Conservation (phyloP, 2,888 invertebrate genomes). For the Neoaliturus tenellus region DNA sequence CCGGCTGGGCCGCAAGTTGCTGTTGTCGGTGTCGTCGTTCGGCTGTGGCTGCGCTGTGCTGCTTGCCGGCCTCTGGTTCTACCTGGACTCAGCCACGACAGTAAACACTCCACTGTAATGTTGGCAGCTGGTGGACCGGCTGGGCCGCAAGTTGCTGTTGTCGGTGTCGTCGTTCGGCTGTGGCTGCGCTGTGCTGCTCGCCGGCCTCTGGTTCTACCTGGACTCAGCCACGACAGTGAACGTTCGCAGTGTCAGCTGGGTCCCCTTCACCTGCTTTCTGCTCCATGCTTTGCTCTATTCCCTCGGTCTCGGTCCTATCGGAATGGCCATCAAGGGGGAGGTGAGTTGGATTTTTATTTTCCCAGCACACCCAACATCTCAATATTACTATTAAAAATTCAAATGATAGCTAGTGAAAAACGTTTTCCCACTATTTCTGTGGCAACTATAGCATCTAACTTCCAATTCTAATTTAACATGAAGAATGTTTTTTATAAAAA, state of each 20-base stretch:
- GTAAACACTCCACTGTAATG: slow-evolving; percentile 54
- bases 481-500: too few species aligned
- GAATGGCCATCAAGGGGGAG: slow-evolving; percentile 80
- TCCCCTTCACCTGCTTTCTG: slow-evolving; percentile 74
- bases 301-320: slow-evolving; percentile 77
- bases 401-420: too few species aligned
- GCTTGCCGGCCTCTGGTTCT: slow-evolving; percentile 62
- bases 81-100: slow-evolving; percentile 54
- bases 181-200: slow-evolving; percentile 56
- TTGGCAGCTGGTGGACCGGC: slow-evolving; percentile 78
- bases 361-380: too few species aligned
- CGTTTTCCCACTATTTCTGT: too few species aligned
- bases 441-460: too few species aligned
- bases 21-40: slow-evolving; percentile 76
- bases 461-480: too few species aligned
- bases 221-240: slow-evolving; percentile 57
- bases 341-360: too few species aligned
- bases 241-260: slow-evolving; percentile 61
- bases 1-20: slow-evolving; percentile 78
- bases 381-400: too few species aligned
- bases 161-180: slow-evolving; percentile 73
- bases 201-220: slow-evolving; percentile 62
- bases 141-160: slow-evolving; percentile 80
- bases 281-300: slow-evolving; percentile 77
- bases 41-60: slow-evolving; percentile 59